These are phyloP conservation scores for Monomorium pharaonis DNA, from an alignment of 1,140 invertebrate species.

Conservation along the genomic window DNA sequence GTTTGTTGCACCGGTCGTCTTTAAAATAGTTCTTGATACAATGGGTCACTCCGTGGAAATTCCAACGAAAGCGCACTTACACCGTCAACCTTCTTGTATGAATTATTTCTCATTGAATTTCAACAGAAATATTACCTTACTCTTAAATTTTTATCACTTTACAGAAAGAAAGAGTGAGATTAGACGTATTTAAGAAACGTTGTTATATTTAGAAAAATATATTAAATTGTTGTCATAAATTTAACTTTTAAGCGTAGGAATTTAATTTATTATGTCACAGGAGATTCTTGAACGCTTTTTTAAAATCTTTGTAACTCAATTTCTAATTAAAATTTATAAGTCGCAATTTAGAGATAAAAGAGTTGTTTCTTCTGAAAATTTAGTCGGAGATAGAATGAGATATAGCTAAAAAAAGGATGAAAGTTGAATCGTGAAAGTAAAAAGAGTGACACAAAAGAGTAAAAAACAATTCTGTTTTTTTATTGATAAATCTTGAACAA, in stretches of 20 bases:
- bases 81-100: neutral
- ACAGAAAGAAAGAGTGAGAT: neutral
- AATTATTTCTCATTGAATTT: neutral
- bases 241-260: neutral
- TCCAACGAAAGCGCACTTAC: neutral
- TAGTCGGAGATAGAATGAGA: too few relatives aligned
- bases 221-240: neutral
- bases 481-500: too few relatives aligned
- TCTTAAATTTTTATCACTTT: neutral
- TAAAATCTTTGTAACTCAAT: too few relatives aligned
- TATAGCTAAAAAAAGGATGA: too few relatives aligned
- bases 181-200: neutral
- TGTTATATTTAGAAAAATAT: neutral
- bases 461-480: too few relatives aligned
- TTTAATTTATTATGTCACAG: neutral
- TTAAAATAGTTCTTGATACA: conserved; percentile 20
- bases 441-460: too few relatives aligned
- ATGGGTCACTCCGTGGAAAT: neutral
- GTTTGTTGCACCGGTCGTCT: conserved; percentile 42
- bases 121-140: conserved; percentile 11
- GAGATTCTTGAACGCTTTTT: too few relatives aligned
- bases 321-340: too few relatives aligned
- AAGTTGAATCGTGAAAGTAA: too few relatives aligned
- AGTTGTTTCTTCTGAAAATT: too few relatives aligned
- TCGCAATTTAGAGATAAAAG: too few relatives aligned